Evolutionary conservation across 2,888 invertebrate genomes (phyloP), one percentile per base, ranked within the genome.

Genomic region (Chrysina gloriosa): DNA sequence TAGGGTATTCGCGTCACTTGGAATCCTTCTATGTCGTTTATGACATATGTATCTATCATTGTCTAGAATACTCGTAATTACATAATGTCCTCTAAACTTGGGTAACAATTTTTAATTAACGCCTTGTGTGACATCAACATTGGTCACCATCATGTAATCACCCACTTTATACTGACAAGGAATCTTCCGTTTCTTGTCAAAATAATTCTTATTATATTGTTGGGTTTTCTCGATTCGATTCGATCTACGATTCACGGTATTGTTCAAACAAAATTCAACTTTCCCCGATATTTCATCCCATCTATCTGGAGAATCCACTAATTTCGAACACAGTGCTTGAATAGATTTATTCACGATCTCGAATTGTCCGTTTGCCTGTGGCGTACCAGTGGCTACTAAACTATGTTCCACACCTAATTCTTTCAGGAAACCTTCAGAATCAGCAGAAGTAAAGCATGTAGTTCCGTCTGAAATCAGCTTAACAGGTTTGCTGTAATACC

Each of bases 161-260:
- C 73, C 74, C 4, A 63, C 36, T 25, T 68, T 29, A 69, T 74
- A 77, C 16, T 50, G 16, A n/a, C n/a, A n/a, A 0, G 73, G 63
- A 19, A 21, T 34, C 65, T 77, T 77, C 36, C 72, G 76, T 52
- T 66, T 76, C 50, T 70, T 73, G 65, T 79, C 70, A 69, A 72
- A 77, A 66, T 72, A 65, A 7, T 36, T 50, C 61, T 77, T 68
- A 65, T 75, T 77, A 23, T 75, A 72, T 2, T 67, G 21, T 52
- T 78, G 76, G 3, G 3, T 58, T 48, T 71, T 71, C 6, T 63
- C 36, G 74, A 70, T 64, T 75, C 77, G 58, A 75, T 74, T 14
- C 2, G 39, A 14, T 14, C 11, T 14, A n/a, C 39, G 7, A 14
- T 11, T 11, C 11, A 39, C 0, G 75, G n/a, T n/a, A n/a, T n/a